phyloP scores from a whole-genome alignment of 2,113 vertebrate genomes.

The Salvator merianae region DNA sequence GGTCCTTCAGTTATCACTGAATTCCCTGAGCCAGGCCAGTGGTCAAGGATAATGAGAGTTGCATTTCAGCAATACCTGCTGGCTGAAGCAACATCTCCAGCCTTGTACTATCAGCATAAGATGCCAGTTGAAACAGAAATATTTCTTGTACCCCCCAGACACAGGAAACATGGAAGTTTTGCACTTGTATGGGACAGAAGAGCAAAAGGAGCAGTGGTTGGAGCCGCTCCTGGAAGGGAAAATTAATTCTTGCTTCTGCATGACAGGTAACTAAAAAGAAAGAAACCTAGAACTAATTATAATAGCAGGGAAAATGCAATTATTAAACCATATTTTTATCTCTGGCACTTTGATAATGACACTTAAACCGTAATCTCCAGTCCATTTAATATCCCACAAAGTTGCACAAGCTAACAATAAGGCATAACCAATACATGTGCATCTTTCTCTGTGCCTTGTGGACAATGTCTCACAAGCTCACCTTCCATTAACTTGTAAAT shows the following conservation, averaged over 20 bases:
- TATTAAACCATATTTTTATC: too few species aligned
- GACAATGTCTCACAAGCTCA: neutral
- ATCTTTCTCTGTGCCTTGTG: neutral
- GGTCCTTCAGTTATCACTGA: too few species aligned
- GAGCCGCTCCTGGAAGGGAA: conserved; percentile 88
- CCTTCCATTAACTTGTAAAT: neutral
- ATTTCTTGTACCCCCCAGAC: conserved; percentile 72
- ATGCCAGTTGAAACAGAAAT: neutral
- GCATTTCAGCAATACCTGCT: too few species aligned
- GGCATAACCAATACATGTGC: neutral
- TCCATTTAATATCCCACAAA: neutral
- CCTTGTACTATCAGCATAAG: neutral
- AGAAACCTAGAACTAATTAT: neutral
- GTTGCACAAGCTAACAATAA: neutral
- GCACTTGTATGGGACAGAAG: conserved; percentile 88
- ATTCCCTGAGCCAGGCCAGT: too few species aligned
- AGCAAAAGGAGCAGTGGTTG: conserved; percentile 90
- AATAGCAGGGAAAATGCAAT: neutral
- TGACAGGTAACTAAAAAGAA: conserved; percentile 83
- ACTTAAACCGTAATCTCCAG: neutral
- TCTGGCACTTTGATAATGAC: too few species aligned
- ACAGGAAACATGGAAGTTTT: conserved; percentile 96
- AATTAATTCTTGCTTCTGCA: conserved; percentile 93
- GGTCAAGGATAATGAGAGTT: too few species aligned
- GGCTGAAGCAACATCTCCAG: neutral